phyloP scores from a whole-genome alignment of 2,797 vertebrate genomes.

The Eupleurogrammus muticus region DNA sequence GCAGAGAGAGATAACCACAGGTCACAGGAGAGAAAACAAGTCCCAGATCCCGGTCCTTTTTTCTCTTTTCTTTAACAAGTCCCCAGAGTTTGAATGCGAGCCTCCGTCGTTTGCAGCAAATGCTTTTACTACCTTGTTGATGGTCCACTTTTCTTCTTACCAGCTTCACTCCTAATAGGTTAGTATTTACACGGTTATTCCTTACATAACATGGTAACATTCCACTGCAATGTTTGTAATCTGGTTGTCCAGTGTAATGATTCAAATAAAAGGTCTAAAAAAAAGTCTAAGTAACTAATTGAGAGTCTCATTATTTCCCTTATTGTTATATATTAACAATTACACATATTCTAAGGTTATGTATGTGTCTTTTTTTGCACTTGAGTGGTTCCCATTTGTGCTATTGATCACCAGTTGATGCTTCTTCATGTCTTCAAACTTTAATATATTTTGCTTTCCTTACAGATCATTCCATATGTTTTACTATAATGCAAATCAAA shows the following conservation, averaged over 20 bases:
- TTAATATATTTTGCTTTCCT: not conserved
- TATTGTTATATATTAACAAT: not conserved
- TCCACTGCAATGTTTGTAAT: not conserved
- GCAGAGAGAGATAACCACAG: conserved; percentile 57
- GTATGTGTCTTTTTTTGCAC: not conserved
- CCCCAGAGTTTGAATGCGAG: conserved; percentile 66
- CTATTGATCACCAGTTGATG: not conserved
- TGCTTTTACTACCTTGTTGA: conserved; percentile 80
- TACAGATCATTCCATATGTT: not conserved
- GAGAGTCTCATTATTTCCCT: not conserved
- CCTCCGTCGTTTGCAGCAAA: conserved; percentile 78
- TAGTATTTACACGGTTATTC: conserved; percentile 77
- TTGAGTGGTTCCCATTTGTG: not conserved
- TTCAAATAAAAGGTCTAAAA: not conserved
- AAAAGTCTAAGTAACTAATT: not conserved
- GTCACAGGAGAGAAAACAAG: conserved; percentile 40
- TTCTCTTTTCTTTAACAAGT: conserved; percentile 66
- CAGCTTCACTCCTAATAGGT: conserved; percentile 81
- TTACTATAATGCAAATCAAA: not conserved
- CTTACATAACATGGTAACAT: conserved; percentile 27
- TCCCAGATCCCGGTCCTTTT: conserved; percentile 47
- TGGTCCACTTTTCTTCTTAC: conserved; percentile 82
- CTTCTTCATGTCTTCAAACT: not conserved
- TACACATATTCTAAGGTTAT: not conserved
- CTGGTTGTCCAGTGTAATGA: not conserved